Conservation (phyloP, 2,888 invertebrate species). For the Napeogenes inachia region DNA sequence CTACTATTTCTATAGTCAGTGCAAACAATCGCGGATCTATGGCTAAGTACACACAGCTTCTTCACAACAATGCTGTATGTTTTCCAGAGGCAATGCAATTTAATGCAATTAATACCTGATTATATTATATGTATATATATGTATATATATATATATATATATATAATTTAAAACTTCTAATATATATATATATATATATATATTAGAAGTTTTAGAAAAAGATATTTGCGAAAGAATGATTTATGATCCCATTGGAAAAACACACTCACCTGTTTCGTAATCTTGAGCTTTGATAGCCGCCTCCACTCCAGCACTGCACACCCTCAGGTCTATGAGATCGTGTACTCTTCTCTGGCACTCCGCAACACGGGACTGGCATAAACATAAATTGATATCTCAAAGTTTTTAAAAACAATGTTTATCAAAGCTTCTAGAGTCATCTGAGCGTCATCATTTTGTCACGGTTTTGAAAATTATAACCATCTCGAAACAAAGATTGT, state of each 20-base stretch:
- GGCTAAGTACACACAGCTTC: too few relatives aligned
- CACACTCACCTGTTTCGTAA: conserved; percentile 85
- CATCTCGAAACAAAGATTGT: not conserved
- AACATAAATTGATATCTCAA: not conserved
- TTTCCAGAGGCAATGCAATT: conserved; percentile 15
- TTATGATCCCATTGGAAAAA: too few relatives aligned
- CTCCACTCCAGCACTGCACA: conserved; percentile 98
- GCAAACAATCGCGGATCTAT: too few relatives aligned
- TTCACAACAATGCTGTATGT: conserved; percentile 16
- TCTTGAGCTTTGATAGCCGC: conserved; percentile 95
- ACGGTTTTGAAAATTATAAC: not conserved
- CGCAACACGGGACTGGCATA: conserved; percentile 87
- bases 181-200: too few relatives aligned
- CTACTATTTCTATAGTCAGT: too few relatives aligned
- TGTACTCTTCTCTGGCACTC: conserved; percentile 96
- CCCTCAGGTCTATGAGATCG: conserved; percentile 94
- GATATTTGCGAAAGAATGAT: not conserved
- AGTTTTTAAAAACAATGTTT: too few relatives aligned
- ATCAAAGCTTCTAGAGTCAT: too few relatives aligned
- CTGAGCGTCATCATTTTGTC: too few relatives aligned
- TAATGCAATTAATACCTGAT: too few relatives aligned
- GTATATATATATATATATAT: too few relatives aligned
- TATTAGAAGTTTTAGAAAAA: not conserved
- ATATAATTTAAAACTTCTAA: too few relatives aligned
- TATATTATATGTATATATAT: too few relatives aligned